phyloP scores from a whole-genome alignment of 2,888 invertebrate species.

The Tubiluchus corallicola region DNA sequence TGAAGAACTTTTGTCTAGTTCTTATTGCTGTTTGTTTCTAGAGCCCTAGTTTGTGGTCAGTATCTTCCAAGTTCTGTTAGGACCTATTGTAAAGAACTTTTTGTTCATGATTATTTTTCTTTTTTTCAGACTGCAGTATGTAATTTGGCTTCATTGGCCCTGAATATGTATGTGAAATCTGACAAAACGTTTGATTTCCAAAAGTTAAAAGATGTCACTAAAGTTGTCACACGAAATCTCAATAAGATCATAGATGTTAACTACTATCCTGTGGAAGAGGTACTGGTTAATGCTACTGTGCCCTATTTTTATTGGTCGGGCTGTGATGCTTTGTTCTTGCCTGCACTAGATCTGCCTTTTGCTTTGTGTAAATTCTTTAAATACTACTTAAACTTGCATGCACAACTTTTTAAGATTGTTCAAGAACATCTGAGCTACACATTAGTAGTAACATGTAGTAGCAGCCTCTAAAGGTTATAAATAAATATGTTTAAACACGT shows the following conservation, averaged over 20 bases:
- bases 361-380: not conserved
- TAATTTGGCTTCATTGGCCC: slow-evolving; percentile 87
- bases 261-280: slow-evolving; percentile 82
- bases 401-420: no score
- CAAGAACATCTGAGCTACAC: no score
- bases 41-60: slow-evolving; percentile 7
- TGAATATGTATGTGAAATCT: slow-evolving; percentile 74
- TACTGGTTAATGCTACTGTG: slow-evolving; percentile 24
- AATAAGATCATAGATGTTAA: slow-evolving; percentile 95
- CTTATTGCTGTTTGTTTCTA: slow-evolving; percentile 7
- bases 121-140: slow-evolving; percentile 61
- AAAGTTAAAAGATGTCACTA: slow-evolving; percentile 66
- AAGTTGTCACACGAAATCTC: slow-evolving; percentile 69
- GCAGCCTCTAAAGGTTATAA: no score
- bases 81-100: not conserved
- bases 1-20: slow-evolving; percentile 1
- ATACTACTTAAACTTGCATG: no score
- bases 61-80: slow-evolving; percentile 5
- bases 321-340: slow-evolving; percentile 5
- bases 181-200: slow-evolving; percentile 66
- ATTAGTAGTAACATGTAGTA: no score
- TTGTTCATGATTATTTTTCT: slow-evolving; percentile 7
- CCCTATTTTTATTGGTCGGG: not conserved
- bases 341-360: not conserved
- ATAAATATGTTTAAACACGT: no score